These are phyloP conservation scores for Lasaia peninsularis DNA, from an alignment of 1,140 invertebrate species.

Conservation along the genomic window DNA sequence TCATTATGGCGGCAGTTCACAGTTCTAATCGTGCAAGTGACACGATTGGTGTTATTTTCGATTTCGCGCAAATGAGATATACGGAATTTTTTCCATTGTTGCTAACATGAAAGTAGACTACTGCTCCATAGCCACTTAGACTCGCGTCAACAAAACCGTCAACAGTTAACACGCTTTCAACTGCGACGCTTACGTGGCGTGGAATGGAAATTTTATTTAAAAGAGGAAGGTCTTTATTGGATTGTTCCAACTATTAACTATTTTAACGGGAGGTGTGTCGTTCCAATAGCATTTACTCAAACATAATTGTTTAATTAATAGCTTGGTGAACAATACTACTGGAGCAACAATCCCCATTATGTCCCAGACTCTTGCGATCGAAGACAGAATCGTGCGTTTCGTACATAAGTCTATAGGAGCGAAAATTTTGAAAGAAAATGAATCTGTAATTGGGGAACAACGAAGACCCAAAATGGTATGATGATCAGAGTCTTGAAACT, in stretches of 20 bases:
- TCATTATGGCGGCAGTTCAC: too few species aligned
- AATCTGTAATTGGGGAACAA: constrained; percentile 4
- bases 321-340: too few species aligned
- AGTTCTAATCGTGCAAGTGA: not conserved
- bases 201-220: too few species aligned
- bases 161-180: not conserved
- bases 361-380: constrained; percentile 12
- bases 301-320: constrained; percentile 15
- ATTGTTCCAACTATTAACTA: not conserved
- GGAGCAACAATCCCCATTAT: too few species aligned
- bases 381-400: not conserved
- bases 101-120: not conserved
- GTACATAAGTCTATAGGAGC: too few species aligned
- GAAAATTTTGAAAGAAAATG: not conserved
- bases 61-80: not conserved
- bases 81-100: not conserved
- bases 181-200: too few species aligned
- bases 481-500: too few species aligned
- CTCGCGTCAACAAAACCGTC: not conserved
- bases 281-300: constrained; percentile 11
- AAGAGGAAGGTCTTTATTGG: too few species aligned
- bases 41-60: not conserved
- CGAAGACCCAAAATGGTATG: too few species aligned
- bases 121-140: too few species aligned
- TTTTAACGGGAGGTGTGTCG: constrained; percentile 10